Evolutionary conservation across 2,797 vertebrate species (phyloP), one percentile per base, ranked within the genome.

Genomic region (Argya squamiceps): DNA sequence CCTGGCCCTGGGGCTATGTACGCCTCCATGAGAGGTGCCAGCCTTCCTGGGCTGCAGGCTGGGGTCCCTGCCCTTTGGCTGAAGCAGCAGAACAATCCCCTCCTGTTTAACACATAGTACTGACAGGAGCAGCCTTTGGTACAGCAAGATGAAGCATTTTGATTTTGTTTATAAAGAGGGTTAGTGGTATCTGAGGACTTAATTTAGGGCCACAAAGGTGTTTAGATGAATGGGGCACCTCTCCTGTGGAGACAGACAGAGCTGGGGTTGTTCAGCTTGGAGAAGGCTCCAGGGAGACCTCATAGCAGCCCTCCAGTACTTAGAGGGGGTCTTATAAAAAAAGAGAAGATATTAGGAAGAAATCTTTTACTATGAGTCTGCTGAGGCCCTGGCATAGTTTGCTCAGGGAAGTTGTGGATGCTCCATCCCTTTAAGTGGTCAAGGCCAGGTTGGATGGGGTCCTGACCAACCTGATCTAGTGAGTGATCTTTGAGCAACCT

Each of bases 51-150:
- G 13, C 74, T 58, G 44, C 9, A 8, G 46, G 19, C 22, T 6
- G 9, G 8, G 22, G 24, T 15, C 15, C 9, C 21, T 59, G n/a
- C 12, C 11, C 12, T 58, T 47, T 11, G 3, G 11, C 58, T 56
- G 34, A 32, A 30, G 30, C 16, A 76, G 34, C 32, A 41, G 15
- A 62, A 15, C 39, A 69, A 3, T 67, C 37, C 6, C 10, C 10
- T 68, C 2, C 0, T 29, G 17, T 70, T 84, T 62, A 43, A 37
- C 41, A 22, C 46, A 27, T 13, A 2, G 16, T 1, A 4, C 5
- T 49, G 32, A 46, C 50, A 34, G 0, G 2, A 56, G 9, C 19
- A 59, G 60, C 36, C 43, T 88, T 89, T 12, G 32, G 39, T 62
- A 30, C 6, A 47, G 52, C 0, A 0, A 73, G 30, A 7, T n/a